phyloP scores from a whole-genome alignment of 2,113 vertebrate species.

The Prinia subflava region DNA sequence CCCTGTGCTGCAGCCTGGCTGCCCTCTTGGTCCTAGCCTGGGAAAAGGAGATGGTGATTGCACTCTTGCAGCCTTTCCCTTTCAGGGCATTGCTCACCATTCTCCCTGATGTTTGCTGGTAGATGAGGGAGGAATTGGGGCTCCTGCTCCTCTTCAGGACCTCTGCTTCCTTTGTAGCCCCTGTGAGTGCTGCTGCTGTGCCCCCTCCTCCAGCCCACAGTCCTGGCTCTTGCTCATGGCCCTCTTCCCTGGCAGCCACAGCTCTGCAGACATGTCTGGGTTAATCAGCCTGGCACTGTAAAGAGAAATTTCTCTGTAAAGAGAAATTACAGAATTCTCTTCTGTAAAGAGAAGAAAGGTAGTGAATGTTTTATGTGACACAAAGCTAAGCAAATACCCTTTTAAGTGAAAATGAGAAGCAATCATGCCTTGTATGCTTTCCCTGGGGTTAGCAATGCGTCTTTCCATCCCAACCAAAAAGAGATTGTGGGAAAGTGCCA shows the following conservation, averaged over 20 bases:
- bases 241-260: not conserved
- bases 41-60: not conserved
- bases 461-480: not conserved
- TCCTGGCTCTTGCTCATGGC: not conserved
- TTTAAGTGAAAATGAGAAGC: not conserved
- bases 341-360: not conserved
- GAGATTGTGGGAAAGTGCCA: not conserved
- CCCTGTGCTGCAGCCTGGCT: not conserved
- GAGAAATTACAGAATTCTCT: not conserved
- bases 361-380: not conserved
- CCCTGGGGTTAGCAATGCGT: not conserved
- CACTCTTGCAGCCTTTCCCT: not conserved
- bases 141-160: not conserved
- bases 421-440: not conserved
- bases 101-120: not conserved
- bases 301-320: not conserved
- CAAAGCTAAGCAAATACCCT: not conserved
- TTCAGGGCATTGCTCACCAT: not conserved
- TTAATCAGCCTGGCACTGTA: not conserved
- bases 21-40: not conserved
- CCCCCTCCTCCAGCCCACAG: not conserved
- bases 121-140: not conserved
- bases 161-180: not conserved
- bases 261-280: fast-evolving
- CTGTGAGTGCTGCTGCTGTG: not conserved